Evolutionary conservation across 37 sponge, comb jelly and placozoan genomes (phyloP).

Genomic region (Bolinopsis microptera): DNA sequence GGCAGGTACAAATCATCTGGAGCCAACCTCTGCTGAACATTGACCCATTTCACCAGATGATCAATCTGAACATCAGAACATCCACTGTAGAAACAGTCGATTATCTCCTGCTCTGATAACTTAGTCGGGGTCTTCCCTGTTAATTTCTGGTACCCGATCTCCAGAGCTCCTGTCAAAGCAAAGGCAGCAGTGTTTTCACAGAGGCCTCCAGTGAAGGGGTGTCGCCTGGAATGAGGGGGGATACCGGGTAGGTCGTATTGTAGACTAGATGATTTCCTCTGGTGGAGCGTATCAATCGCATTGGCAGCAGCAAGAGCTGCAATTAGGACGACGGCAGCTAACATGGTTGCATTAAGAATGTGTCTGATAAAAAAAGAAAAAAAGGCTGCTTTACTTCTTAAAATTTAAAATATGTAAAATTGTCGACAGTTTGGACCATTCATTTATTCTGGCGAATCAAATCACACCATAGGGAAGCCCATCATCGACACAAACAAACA

Average conservation of each 20-base stretch:
- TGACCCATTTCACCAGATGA: not conserved
- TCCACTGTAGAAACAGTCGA: conserved; percentile 4
- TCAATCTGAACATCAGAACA: not conserved
- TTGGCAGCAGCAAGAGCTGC: too few species aligned
- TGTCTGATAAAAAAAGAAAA: too few species aligned
- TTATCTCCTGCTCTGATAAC: conserved; percentile 43
- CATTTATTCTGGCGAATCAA: too few species aligned
- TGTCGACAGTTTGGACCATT: too few species aligned
- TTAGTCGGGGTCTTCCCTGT: not conserved
- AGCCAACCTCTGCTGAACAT: conserved; percentile 6
- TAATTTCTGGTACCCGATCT: not conserved
- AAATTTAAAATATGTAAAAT: too few species aligned
- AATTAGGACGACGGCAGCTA: too few species aligned
- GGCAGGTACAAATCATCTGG: not conserved
- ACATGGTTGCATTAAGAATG: too few species aligned
- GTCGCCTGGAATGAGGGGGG: not conserved
- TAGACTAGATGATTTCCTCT: too few species aligned
- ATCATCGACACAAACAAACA: too few species aligned
- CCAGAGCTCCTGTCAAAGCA: not conserved
- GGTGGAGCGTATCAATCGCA: too few species aligned
- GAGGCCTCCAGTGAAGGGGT: not conserved
- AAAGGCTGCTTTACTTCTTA: too few species aligned
- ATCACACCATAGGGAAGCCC: too few species aligned
- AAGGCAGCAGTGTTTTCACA: conserved; percentile 21
- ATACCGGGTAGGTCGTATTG: not conserved